phyloP scores from a whole-genome alignment of 2,113 vertebrate genomes.

The Sylvilagus bachmani region DNA sequence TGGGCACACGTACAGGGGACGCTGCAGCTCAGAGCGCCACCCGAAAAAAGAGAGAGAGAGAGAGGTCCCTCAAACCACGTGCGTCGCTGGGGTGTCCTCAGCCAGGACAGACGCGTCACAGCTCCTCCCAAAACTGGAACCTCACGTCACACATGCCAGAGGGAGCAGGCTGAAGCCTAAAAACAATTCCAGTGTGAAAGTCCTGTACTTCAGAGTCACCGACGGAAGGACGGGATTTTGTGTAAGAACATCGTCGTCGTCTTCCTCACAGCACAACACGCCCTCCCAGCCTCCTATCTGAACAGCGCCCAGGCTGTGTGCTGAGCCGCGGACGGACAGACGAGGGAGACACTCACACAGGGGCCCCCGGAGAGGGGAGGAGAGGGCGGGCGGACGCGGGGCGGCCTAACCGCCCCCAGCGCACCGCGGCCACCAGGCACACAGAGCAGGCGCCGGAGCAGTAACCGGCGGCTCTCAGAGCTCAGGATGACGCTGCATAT shows the following conservation, averaged over 20 bases:
- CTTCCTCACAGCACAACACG: accelerated
- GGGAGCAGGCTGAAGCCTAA: neutral
- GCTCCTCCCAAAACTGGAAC: neutral
- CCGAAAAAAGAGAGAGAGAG: neutral
- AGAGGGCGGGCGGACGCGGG: too few species aligned
- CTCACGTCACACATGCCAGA: neutral
- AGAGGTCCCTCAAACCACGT: neutral
- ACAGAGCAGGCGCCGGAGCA: neutral
- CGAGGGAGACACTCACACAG: too few species aligned
- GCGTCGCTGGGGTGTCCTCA: neutral
- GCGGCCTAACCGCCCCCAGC: neutral
- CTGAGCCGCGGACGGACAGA: neutral
- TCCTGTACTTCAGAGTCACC: neutral
- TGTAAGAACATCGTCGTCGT: neutral
- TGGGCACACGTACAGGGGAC: accelerated
- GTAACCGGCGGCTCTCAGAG: neutral
- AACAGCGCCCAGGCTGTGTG: neutral
- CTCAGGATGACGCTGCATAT: accelerated
- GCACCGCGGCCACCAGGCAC: neutral
- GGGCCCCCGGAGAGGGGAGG: too few species aligned
- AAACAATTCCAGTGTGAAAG: neutral
- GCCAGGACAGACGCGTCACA: neutral
- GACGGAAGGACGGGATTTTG: neutral
- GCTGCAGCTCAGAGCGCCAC: neutral
- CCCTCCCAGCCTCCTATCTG: neutral